phyloP scores from a whole-genome alignment of 1,140 invertebrate genomes.

The Tetraneura akinire region DNA sequence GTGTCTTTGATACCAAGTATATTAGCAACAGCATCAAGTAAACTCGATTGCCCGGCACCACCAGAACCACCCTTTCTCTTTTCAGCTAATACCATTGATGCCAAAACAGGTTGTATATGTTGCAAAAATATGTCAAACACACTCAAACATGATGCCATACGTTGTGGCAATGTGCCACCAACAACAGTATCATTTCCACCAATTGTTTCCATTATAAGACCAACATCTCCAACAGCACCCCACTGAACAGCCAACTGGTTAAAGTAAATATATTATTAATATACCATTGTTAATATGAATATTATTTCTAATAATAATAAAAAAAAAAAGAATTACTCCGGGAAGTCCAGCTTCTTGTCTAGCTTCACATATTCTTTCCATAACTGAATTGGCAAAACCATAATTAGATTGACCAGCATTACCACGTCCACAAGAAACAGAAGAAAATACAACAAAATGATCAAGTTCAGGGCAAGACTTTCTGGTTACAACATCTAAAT shows the following conservation, averaged over 20 bases:
- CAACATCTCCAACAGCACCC: too few species aligned
- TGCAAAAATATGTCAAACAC: too few species aligned
- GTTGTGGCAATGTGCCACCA: conserved; percentile 89
- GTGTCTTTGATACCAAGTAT: too few species aligned
- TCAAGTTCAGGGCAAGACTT: conserved; percentile 71
- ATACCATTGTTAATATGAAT: not conserved
- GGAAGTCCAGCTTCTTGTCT: conserved; percentile 77
- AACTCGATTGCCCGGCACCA: conserved; percentile 61
- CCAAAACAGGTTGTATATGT: too few species aligned
- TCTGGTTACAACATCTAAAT: conserved; percentile 75
- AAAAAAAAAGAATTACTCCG: not conserved
- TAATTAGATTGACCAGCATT: conserved; percentile 96
- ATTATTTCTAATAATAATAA: not conserved
- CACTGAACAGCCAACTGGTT: too few species aligned
- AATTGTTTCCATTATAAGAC: too few species aligned
- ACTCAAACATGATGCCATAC: too few species aligned
- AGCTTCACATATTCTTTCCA: too few species aligned
- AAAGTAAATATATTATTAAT: too few species aligned
- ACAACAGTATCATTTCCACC: conserved; percentile 85
- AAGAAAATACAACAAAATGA: too few species aligned
- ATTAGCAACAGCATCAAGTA: conserved; percentile 77
- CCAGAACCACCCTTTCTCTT: conserved; percentile 64
- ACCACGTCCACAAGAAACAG: conserved; percentile 89
- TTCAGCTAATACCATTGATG: conserved; percentile 75
- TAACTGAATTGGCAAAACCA: too few species aligned